Base-by-base conservation (phyloP, 2,888 invertebrate genomes). In the Drosophila dives region DNA sequence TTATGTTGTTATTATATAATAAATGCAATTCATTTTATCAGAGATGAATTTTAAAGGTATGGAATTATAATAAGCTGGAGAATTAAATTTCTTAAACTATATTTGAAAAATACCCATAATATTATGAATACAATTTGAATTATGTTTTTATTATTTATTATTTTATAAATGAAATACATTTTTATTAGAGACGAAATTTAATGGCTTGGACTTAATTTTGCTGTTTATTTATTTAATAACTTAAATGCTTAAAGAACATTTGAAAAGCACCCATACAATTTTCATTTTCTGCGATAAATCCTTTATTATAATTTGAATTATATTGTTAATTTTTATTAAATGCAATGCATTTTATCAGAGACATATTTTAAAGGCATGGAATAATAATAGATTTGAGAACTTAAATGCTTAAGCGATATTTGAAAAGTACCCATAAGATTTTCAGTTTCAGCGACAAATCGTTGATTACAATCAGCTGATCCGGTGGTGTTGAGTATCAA, bases 401-500 rank as follows among this genome's bases (percentile, higher is more conserved):
- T 45, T 15, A 45, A 23, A 3, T 15, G 15, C 45, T 45, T 45
- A 45, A 45, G 23, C 23, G 23, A 45, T 45, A 15, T 45, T 45
- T 15, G 15, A 4, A 23, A 15, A 45, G 45, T 45, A 23, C 8
- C 15, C 23, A 45, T 1, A 29, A 26, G 49, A 49, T 23, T 33
- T 23, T 45, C 38, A 23, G 38, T 34, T 33, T 42, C 61, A 17
- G 17, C 23, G 26, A 33, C 50, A 49, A 61, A 33, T 12, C 29
- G 26, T 15, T 38, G 45, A 51, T 63, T 33, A 42, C 17, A 54
- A 69, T 40, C 60, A 17, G 5, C 12, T 50, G 40, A 53, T 40
- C 23, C 53, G 38, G 58, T n/a, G 38, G 38, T 70, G 64, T 58
- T 76, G 64, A 49, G 17, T 36, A 77, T 26, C 29, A 58, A 17